Evolutionary conservation across 2,113 vertebrate genomes (phyloP), one percentile per base, ranked within the genome.

Genomic region (Tupaia tana): DNA sequence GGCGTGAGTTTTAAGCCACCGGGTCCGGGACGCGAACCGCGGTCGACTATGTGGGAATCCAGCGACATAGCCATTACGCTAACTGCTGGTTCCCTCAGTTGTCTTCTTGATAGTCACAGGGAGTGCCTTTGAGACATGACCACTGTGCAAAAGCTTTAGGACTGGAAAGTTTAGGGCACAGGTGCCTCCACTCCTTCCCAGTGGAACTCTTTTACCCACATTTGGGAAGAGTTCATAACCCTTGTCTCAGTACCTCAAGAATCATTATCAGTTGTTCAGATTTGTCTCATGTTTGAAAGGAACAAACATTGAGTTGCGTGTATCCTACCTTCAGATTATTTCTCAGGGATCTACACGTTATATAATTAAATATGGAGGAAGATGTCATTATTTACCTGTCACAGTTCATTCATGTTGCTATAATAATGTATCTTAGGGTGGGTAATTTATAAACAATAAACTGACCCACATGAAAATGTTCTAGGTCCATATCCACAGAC

Each of bases 181-280:
- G 0, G 11, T 25, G 25, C 9, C 20, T 31, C 20, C 9, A 1
- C 3, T 10, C 0, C 0, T 3, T 4, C 10, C 43, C n/a, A 18
- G 18, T 8, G 15, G 14, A 8, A 18, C 52, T 9, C 13, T n/a
- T 27, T 31, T 7, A 27, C 2, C 19, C 69, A 27, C 59, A 69
- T 14, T n/a, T 78, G 58, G 4, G 14, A 25, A 73, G 12, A 27
- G 15, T 64, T 43, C 56, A 56, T 19, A 14, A 56, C 56, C 24
- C 14, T 86, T 64, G n/a, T 90, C 31, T 54, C 31, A 86, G 22
- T 2, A 34, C 12, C 69, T 70, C 56, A 34, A 66, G 20, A 71
- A 78, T 25, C 29, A 24, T 12, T 31, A 16, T n/a, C 7, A 29
- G 9, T 73, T 52, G 9, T 34, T 59, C 11, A 20, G 2, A 6